A percentile compares a stretch with the other conserved stretches of the same genome.
These are phyloP conservation scores for Damaliscus lunatus DNA, from an alignment of 2,113 vertebrate genomes.

Conservation along the genomic window DNA sequence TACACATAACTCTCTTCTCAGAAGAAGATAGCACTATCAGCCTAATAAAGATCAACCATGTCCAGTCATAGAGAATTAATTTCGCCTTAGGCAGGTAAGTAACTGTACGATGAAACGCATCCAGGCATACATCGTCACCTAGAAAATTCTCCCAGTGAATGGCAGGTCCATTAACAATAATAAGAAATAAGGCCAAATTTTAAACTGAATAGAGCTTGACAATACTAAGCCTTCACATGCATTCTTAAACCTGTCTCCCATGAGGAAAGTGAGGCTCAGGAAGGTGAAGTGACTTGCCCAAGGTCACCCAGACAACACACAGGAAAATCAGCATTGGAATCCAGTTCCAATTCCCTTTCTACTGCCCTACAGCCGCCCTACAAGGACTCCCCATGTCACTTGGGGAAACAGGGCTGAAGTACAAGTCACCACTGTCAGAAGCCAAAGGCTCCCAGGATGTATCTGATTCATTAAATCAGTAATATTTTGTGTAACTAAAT, in stretches of 20 bases:
- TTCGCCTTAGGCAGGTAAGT: slow-evolving; percentile 9
- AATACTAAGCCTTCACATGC: neutral
- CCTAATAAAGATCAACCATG: neutral
- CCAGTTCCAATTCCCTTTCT: neutral
- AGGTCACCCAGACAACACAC: neutral
- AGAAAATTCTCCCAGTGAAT: neutral
- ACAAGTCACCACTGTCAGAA: neutral
- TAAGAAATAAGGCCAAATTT: neutral
- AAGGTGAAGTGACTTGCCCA: neutral
- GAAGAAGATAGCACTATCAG: neutral
- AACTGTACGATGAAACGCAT: neutral
- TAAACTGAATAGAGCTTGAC: neutral
- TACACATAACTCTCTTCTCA: neutral
- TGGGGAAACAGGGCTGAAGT: neutral
- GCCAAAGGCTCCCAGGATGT: neutral
- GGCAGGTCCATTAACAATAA: neutral
- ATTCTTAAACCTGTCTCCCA: neutral
- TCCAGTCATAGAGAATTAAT: neutral
- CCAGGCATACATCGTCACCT: neutral
- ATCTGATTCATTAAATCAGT: neutral
- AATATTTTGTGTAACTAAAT: neutral
- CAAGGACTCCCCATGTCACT: neutral
- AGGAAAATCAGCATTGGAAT: neutral
- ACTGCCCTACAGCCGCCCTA: neutral
- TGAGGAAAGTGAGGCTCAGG: neutral